These are phyloP conservation scores for Drosophila peninsularis DNA, from an alignment of 2,888 invertebrate species.

Conservation along the genomic window DNA sequence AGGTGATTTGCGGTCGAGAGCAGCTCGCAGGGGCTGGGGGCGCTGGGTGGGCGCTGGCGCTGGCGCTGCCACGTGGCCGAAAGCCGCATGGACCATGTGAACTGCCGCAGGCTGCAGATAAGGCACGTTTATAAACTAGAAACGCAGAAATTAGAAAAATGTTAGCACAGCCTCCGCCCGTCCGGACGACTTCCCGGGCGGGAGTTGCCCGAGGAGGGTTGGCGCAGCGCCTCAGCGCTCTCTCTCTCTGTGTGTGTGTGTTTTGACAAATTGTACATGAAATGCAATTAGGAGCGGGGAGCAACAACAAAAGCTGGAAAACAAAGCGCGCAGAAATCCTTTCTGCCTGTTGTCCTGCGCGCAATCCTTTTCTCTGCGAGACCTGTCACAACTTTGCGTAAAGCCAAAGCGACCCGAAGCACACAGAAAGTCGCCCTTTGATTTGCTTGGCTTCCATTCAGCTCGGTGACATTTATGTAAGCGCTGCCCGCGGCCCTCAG, in stretches of 20 bases:
- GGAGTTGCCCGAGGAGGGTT: background rate
- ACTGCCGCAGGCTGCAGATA: conserved; percentile 62
- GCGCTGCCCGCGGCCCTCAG: conserved; percentile 1
- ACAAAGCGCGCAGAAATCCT: conserved; percentile 17
- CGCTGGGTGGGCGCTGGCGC: background rate
- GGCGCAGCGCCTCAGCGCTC: background rate
- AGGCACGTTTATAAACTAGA: conserved; percentile 54
- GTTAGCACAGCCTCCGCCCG: background rate
- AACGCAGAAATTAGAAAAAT: conserved; percentile 1
- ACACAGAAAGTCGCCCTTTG: conserved; percentile 47
- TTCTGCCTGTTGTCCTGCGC: background rate
- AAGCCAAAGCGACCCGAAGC: conserved; percentile 32
- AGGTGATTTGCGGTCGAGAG: conserved; percentile 60
- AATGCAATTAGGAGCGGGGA: conserved; percentile 51
- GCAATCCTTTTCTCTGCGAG: conserved; percentile 28
- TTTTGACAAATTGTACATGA: conserved; percentile 63
- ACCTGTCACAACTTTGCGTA: conserved; percentile 61
- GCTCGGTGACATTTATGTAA: conserved; percentile 46
- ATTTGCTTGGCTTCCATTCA: conserved; percentile 35
- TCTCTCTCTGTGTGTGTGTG: conserved; percentile 13
- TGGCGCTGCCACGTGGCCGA: conserved; percentile 26
- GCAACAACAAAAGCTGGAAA: background rate
- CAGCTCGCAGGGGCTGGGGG: conserved; percentile 1
- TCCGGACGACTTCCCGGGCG: background rate
- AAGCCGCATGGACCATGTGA: conserved; percentile 37